Conservation (phyloP, 2,113 vertebrate genomes). For the Corythoichthys haematopterus region DNA sequence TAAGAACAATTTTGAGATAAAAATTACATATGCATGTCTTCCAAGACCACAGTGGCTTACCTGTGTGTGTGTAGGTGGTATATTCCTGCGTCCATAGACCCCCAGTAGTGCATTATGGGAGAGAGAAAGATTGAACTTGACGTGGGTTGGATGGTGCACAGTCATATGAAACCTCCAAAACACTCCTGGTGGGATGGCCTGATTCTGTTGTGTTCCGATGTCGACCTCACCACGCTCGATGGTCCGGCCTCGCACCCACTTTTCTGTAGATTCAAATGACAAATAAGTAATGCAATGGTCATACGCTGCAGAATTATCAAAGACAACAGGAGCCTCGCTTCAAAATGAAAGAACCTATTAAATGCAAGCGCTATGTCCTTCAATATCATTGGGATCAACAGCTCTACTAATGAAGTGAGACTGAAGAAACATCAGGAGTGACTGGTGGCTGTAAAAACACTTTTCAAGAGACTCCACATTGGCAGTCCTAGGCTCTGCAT, state of each 20-base stretch:
- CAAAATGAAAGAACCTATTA: constrained; percentile 45
- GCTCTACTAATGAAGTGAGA: constrained; percentile 47
- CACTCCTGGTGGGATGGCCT: constrained; percentile 89
- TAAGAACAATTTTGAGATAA: too few relatives aligned
- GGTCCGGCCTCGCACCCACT: constrained; percentile 79
- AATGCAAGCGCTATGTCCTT: constrained; percentile 41
- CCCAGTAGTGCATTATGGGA: constrained; percentile 92
- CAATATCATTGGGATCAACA: constrained; percentile 50
- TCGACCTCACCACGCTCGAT: constrained; percentile 94
- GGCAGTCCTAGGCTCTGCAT: constrained; percentile 47
- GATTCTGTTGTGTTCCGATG: constrained; percentile 87
- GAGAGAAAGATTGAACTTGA: constrained; percentile 96
- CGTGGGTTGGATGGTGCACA: constrained; percentile 91
- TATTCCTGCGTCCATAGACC: constrained; percentile 95
- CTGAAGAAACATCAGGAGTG: constrained; percentile 44
- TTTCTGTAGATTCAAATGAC: constrained; percentile 50
- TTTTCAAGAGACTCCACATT: constrained; percentile 28
- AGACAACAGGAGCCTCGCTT: constrained; percentile 17
- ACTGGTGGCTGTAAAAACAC: constrained; percentile 39
- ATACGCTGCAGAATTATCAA: constrained; percentile 27
- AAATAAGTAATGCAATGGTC: constrained; percentile 16
- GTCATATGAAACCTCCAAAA: constrained; percentile 97
- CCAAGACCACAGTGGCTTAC: constrained; percentile 65
- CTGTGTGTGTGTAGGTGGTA: constrained; percentile 97
- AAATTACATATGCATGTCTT: background rate